These are phyloP conservation scores for Otus sunia DNA, from an alignment of 2,113 vertebrate species.

Conservation along the genomic window DNA sequence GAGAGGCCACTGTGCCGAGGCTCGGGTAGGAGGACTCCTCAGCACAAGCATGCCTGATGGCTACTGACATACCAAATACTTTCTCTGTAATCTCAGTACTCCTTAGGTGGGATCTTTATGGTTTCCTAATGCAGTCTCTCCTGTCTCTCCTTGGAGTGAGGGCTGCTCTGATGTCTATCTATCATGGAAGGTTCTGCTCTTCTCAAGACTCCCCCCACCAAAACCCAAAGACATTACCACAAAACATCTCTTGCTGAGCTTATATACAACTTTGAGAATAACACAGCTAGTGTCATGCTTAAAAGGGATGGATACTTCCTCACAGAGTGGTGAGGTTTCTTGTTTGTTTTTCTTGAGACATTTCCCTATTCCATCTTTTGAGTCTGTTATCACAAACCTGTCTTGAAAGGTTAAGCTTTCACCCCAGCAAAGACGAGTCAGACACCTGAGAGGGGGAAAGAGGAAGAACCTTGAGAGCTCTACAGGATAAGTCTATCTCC, in stretches of 20 bases:
- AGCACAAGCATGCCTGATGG: not conserved
- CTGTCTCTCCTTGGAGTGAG: not conserved
- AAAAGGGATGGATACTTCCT: not conserved
- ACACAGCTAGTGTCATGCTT: not conserved
- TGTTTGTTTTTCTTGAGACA: not conserved
- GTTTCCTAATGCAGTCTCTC: not conserved
- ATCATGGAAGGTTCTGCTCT: not conserved
- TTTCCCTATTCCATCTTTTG: not conserved
- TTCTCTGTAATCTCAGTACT: not conserved
- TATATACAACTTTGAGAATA: not conserved
- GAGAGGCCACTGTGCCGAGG: accelerated
- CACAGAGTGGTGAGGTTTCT: not conserved
- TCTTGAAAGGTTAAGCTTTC: not conserved
- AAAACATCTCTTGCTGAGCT: not conserved
- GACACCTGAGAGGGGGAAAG: not conserved
- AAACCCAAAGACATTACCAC: not conserved
- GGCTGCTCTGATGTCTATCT: not conserved
- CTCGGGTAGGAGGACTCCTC: not conserved
- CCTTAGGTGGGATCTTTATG: not conserved
- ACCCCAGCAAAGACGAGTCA: not conserved
- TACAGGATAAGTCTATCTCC: not conserved
- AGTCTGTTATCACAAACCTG: not conserved
- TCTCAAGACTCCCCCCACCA: not conserved
- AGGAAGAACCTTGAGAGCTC: not conserved
- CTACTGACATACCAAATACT: not conserved